Evolutionary conservation across 2,888 invertebrate genomes (phyloP).

Genomic region (Rosalia funebris): DNA sequence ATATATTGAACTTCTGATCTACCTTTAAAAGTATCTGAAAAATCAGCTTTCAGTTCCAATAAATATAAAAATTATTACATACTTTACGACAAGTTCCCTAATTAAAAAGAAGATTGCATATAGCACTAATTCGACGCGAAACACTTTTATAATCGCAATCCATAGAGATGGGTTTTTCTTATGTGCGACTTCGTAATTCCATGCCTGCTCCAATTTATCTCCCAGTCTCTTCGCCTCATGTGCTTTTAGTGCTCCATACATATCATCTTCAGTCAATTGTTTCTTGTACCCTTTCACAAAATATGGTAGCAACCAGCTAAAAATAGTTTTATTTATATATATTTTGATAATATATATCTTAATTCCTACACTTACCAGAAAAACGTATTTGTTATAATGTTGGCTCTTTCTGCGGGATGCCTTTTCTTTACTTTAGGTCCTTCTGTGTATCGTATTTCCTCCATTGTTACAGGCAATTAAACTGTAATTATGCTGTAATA

Average conservation of each 20-base stretch:
- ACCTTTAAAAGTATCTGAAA: too few species aligned
- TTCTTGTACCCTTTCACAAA: constrained; percentile 63
- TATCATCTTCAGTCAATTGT: constrained; percentile 64
- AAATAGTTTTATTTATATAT: too few species aligned
- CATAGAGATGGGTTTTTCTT: constrained; percentile 49
- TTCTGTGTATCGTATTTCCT: constrained; percentile 19
- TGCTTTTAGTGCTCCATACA: constrained; percentile 62
- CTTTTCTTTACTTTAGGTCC: constrained; percentile 31
- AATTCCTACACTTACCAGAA: too few species aligned
- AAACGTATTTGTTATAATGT: constrained; percentile 43
- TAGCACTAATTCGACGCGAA: constrained; percentile 41
- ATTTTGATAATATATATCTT: too few species aligned
- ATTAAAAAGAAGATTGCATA: constrained; percentile 31
- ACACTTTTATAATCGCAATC: constrained; percentile 49
- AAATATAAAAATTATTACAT: constrained; percentile 13
- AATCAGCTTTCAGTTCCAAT: neutral
- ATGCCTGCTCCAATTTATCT: constrained; percentile 57
- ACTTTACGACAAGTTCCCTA: constrained; percentile 36
- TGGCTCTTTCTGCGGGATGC: constrained; percentile 45
- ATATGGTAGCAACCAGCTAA: constrained; percentile 65
- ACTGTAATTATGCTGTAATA: too few species aligned
- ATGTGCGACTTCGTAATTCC: constrained; percentile 46
- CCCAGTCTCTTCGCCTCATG: constrained; percentile 63
- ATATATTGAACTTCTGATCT: too few species aligned
- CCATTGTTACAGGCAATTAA: neutral